Percentiles rank a stretch among this genome's conserved stretches.
phyloP scores from a whole-genome alignment of 2,797 vertebrate genomes.

The Artibeus lituratus region DNA sequence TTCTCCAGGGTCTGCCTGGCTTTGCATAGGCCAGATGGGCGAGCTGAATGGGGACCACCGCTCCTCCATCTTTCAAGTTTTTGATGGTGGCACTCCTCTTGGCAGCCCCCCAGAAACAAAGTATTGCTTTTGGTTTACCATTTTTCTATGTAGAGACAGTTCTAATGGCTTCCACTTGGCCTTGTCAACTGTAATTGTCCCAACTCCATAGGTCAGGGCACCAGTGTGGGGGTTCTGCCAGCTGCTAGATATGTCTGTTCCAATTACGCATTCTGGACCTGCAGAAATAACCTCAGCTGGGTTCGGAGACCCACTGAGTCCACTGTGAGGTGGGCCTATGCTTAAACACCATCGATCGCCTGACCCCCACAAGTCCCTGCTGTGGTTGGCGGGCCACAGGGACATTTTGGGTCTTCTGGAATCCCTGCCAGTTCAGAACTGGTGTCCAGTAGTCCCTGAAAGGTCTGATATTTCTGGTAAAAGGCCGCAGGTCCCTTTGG shows the following conservation, averaged over 20 bases:
- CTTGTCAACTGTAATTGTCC: not conserved
- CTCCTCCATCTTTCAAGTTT: not conserved
- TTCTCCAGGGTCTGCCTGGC: not conserved
- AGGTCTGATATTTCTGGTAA: not conserved
- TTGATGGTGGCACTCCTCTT: not conserved
- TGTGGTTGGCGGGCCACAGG: not conserved
- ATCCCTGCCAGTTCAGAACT: not conserved
- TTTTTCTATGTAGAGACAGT: not conserved
- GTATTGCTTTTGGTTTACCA: not conserved
- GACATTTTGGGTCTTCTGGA: not conserved
- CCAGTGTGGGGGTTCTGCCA: not conserved
- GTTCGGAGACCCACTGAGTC: not conserved
- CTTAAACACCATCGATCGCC: not conserved
- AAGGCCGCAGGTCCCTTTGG: not conserved
- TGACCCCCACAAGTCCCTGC: not conserved
- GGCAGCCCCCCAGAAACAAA: not conserved
- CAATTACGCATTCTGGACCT: not conserved
- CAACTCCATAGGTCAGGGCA: not conserved
- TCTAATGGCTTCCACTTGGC: not conserved
- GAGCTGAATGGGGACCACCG: not conserved
- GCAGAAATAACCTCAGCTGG: not conserved
- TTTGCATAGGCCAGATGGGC: not conserved
- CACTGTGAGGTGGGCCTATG: not conserved
- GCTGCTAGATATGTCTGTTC: not conserved
- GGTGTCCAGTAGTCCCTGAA: not conserved